Conservation (phyloP, 2,113 vertebrate genomes). For the Chloebia gouldiae region DNA sequence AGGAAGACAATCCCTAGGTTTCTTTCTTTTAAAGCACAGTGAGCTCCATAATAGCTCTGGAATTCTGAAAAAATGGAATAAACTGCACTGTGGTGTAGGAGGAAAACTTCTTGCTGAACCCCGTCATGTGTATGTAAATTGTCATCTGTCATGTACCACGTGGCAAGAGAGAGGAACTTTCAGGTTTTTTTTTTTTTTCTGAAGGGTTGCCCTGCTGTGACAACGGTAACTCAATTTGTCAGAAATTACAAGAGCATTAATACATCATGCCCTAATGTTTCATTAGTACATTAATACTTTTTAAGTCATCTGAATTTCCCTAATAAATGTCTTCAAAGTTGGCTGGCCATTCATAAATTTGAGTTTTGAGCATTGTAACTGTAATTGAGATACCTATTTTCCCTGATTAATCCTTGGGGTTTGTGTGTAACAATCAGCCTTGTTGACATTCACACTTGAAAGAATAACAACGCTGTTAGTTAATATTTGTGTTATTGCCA, state of each 20-base stretch:
- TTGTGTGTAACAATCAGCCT: constrained; percentile 43
- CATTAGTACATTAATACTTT: constrained; percentile 34
- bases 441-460: constrained; percentile 25
- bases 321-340: constrained; percentile 43
- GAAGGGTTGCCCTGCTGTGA: constrained; percentile 22
- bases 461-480: background rate
- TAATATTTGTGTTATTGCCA: constrained; percentile 31
- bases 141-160: background rate
- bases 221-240: constrained; percentile 52
- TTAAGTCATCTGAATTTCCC: background rate
- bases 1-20: background rate
- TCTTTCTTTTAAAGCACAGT: background rate
- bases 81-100: background rate
- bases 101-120: background rate
- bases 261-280: constrained; percentile 26
- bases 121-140: background rate
- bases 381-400: constrained; percentile 31
- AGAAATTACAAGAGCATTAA: constrained; percentile 50
- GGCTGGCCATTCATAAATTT: constrained; percentile 51
- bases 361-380: constrained; percentile 12
- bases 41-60: background rate
- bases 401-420: constrained; percentile 6
- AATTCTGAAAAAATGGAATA: background rate
- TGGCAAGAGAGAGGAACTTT: background rate
- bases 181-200: background rate